These are phyloP conservation scores for Girardinus metallicus DNA, from an alignment of 2,797 vertebrate genomes.

Conservation along the genomic window DNA sequence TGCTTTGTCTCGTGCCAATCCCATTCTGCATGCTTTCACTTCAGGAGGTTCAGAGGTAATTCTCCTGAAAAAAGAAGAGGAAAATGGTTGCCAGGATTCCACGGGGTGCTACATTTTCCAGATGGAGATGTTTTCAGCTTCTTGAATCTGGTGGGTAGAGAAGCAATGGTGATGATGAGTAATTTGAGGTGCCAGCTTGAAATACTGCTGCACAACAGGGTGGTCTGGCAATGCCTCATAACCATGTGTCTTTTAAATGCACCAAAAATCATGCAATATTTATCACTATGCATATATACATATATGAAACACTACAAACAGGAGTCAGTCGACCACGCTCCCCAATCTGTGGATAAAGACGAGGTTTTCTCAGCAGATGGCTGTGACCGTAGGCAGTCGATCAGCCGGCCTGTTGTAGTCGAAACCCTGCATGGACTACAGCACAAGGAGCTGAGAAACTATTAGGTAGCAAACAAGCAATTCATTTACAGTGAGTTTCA, in stretches of 20 bases:
- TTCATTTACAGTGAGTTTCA: neutral
- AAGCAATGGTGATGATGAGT: constrained; percentile 53
- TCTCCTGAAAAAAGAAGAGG: constrained; percentile 53
- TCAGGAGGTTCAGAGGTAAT: constrained; percentile 72
- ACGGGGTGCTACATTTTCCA: constrained; percentile 62
- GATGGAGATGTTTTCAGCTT: constrained; percentile 64
- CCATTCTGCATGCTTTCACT: constrained; percentile 73
- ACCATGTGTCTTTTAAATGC: constrained; percentile 37
- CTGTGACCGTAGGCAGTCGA: constrained; percentile 63
- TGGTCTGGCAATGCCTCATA: constrained; percentile 49
- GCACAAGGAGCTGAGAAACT: constrained; percentile 22
- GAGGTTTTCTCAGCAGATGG: constrained; percentile 66
- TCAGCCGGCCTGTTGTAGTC: constrained; percentile 55
- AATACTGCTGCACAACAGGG: constrained; percentile 40
- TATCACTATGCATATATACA: neutral
- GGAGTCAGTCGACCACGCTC: constrained; percentile 18
- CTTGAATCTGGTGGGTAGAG: constrained; percentile 46
- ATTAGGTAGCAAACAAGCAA: constrained; percentile 1
- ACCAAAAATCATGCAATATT: constrained; percentile 10
- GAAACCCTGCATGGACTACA: constrained; percentile 31
- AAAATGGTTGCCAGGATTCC: constrained; percentile 69
- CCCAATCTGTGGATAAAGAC: constrained; percentile 57
- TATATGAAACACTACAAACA: constrained; percentile 5
- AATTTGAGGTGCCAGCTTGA: constrained; percentile 56
- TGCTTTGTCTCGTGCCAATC: constrained; percentile 71